Evolutionary conservation across 1,140 invertebrate genomes (phyloP).

Genomic region (Pseudomyrmex pallidus): DNA sequence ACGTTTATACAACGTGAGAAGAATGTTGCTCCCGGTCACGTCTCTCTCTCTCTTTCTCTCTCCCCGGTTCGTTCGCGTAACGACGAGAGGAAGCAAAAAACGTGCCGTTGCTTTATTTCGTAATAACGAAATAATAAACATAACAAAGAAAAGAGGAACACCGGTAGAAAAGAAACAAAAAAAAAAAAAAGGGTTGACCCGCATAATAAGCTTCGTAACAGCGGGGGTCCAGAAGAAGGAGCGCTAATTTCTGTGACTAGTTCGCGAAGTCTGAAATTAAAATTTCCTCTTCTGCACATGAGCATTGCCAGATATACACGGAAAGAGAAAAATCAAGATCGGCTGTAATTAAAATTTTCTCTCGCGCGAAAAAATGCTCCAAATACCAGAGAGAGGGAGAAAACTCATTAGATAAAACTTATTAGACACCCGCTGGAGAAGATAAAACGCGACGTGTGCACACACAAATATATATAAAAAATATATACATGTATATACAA

Average conservation of each 20-base stretch:
- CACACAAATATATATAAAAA: too few species aligned
- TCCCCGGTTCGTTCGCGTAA: conserved; percentile 45
- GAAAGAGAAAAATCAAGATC: too few species aligned
- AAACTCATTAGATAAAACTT: too few species aligned
- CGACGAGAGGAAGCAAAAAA: conserved; percentile 39
- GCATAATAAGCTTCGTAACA: background rate
- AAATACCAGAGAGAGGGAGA: too few species aligned
- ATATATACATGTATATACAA: background rate
- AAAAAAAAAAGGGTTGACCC: too few species aligned
- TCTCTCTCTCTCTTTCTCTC: background rate
- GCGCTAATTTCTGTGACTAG: background rate
- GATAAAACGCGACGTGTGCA: too few species aligned
- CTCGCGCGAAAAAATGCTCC: too few species aligned
- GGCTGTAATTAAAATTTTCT: too few species aligned
- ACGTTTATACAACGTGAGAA: conserved; percentile 61
- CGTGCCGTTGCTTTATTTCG: conserved; percentile 41
- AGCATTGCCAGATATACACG: too few species aligned
- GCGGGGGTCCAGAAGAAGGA: background rate
- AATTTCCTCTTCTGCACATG: background rate
- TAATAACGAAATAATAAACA: conserved; percentile 59
- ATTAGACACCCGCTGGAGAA: too few species aligned
- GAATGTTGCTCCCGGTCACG: conserved; percentile 49
- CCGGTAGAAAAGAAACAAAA: background rate
- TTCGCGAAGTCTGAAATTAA: background rate
- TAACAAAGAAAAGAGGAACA: background rate